A percentile compares a stretch with the other conserved stretches of the same genome.
These are phyloP conservation scores for Leucophenga varia DNA, from an alignment of 1,140 invertebrate genomes.

Conservation along the genomic window DNA sequence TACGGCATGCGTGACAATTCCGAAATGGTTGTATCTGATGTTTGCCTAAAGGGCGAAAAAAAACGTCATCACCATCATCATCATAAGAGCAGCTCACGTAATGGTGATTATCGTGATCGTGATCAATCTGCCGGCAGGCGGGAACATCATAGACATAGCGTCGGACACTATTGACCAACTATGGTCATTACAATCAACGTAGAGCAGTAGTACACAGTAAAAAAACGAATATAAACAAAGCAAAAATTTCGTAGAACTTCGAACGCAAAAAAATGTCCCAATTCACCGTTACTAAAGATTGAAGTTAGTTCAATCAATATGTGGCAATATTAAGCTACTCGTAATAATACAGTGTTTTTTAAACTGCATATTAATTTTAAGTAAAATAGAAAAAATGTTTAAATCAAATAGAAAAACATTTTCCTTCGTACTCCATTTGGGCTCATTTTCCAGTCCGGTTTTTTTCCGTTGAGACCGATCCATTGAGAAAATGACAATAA, in stretches of 20 bases:
- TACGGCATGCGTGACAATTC: slow-evolving; percentile 75
- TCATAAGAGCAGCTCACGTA: slow-evolving; percentile 59
- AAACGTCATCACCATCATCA: slow-evolving; percentile 82
- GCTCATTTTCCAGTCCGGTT: too few relatives aligned
- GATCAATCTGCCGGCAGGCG: slow-evolving; percentile 49
- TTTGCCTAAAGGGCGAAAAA: slow-evolving; percentile 65
- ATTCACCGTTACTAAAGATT: too few relatives aligned
- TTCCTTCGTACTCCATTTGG: too few relatives aligned
- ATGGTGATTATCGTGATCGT: slow-evolving; percentile 47
- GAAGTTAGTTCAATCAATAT: too few relatives aligned
- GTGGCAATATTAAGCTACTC: too few relatives aligned
- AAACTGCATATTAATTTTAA: neutral
- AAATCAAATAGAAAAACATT: too few relatives aligned
- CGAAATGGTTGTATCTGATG: slow-evolving; percentile 79
- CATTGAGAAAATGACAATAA: too few relatives aligned
- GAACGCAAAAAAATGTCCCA: too few relatives aligned
- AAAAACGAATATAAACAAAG: slow-evolving; percentile 15
- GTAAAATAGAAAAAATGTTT: neutral
- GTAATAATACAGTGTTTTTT: neutral
- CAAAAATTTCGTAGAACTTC: slow-evolving; percentile 13
- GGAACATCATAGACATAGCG: slow-evolving; percentile 50
- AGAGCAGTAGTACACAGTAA: slow-evolving; percentile 30
- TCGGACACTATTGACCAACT: slow-evolving; percentile 56
- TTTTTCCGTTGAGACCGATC: too few relatives aligned
- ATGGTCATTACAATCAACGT: slow-evolving; percentile 56